A percentile compares a stretch with the other conserved stretches of the same genome.
phyloP scores from a whole-genome alignment of 2,797 vertebrate species.

The Darevskia mixta region DNA sequence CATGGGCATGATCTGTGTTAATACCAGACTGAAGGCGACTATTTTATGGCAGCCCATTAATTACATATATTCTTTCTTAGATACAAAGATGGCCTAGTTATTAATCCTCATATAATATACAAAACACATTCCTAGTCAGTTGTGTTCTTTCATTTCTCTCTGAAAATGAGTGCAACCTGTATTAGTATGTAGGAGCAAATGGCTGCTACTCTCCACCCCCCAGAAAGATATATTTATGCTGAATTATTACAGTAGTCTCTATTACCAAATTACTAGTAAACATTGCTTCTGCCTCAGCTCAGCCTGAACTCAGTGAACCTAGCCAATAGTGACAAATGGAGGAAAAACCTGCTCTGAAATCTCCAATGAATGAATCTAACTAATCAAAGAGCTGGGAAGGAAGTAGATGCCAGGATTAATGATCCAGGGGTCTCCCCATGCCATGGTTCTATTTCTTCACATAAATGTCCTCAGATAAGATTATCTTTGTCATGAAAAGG shows the following conservation, averaged over 20 bases:
- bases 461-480: conserved; percentile 82
- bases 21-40: conserved; percentile 30
- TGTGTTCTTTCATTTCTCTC: conserved; percentile 67
- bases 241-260: conserved; percentile 81
- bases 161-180: conserved; percentile 75
- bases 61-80: conserved; percentile 48
- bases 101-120: conserved; percentile 76
- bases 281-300: conserved; percentile 83
- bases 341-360: conserved; percentile 75
- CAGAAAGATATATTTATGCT: conserved; percentile 79
- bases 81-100: conserved; percentile 67
- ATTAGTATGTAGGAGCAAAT: conserved; percentile 68
- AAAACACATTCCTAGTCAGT: conserved; percentile 76
- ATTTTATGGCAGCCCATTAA: not conserved
- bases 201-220: conserved; percentile 59
- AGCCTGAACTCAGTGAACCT: conserved; percentile 82
- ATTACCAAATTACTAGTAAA: conserved; percentile 85
- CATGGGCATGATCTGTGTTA: conserved; percentile 38
- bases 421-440: conserved; percentile 79
- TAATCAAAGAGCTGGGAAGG: conserved; percentile 81
- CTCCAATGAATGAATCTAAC: conserved; percentile 80
- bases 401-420: conserved; percentile 85
- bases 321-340: conserved; percentile 80
- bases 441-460: conserved; percentile 82
- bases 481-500: conserved; percentile 83